A percentile compares a stretch with the other conserved stretches of the same genome.
Evolutionary conservation across 2,797 vertebrate genomes (phyloP).

Genomic region (Botia almorhae): DNA sequence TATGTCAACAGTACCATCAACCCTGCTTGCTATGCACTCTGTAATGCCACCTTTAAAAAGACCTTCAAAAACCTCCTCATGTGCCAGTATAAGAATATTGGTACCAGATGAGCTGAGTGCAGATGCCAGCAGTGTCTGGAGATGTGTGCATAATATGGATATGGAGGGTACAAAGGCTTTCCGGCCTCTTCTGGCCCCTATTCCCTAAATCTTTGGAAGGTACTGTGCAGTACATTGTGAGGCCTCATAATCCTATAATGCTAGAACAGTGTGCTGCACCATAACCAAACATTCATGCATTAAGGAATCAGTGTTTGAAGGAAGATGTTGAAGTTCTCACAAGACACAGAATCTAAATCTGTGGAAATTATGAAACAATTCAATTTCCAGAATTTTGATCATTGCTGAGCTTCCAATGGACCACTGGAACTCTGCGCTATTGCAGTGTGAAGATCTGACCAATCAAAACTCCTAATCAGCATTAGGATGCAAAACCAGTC

Average conservation of each 20-base stretch:
- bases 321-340: background rate
- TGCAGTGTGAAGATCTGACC: constrained; percentile 2
- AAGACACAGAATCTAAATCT: background rate
- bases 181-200: constrained; percentile 21
- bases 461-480: background rate
- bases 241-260: constrained; percentile 30
- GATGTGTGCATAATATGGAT: too few species aligned
- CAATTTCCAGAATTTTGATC: background rate
- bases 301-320: constrained; percentile 8
- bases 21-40: constrained; percentile 96
- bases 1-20: constrained; percentile 99
- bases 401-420: constrained; percentile 24
- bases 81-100: constrained; percentile 95
- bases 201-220: constrained; percentile 8
- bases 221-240: constrained; percentile 32
- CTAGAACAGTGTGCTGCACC: constrained; percentile 13
- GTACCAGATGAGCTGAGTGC: constrained; percentile 76
- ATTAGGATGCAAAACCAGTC: background rate
- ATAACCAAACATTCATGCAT: constrained; percentile 3
- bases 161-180: too few species aligned
- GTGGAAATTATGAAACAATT: constrained; percentile 6
- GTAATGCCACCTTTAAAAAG: constrained; percentile 99
- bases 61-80: constrained; percentile 97
- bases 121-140: background rate
- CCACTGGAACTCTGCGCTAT: background rate